Base-by-base conservation (phyloP, 2,888 invertebrate species). In the Microdon myrmicae region DNA sequence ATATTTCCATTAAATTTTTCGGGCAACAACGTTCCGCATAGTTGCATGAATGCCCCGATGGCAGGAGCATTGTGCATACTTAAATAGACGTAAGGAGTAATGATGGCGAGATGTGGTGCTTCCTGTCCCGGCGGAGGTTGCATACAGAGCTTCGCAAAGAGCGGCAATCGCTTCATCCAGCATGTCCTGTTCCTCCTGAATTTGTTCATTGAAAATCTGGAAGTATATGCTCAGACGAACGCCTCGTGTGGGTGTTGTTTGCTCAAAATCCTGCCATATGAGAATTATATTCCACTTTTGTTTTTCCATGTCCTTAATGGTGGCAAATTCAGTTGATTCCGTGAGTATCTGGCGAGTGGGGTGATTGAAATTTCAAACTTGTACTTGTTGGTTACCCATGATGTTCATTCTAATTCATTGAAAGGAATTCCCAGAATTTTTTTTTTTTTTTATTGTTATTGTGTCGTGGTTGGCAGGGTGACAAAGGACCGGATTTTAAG, bases 1-100 rank as follows among this genome's bases (percentile, higher is more conserved):
- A 44, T 45, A 56, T 56, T 61, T 34, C 32, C 54, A 61, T 61
- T 56, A 47, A 60, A 48, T 54, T 47, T 56, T 55, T 55, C 29
- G 56, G 34, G 29, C n/a, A 34, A 45, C 49, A 49, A 31, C 23
- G 45, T 61, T 61, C 49, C 39, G 44, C 28, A 56, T 45, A 56
- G 45, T 61, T 45, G 45, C 45, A 41, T 61, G 61, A 56, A 44
- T 51, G 44, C 38, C 32, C 44, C 9, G 20, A 10, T 14, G 28
- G 38, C 29, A 16, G 28, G 20, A 48, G 12, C 48, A 55, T 38
- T 29, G 61, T 23, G 35, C 28, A 56, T 45, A 61, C 56, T 61
- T 28, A 56, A 56, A 39, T 20, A 35, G 44, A 61, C 35, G 29
- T n/a, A n/a, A n/a, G 20, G 34, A 20, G 41, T 45, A 56, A 56